Conservation (phyloP, 2,797 vertebrate species). For the Nyctalus aviator region DNA sequence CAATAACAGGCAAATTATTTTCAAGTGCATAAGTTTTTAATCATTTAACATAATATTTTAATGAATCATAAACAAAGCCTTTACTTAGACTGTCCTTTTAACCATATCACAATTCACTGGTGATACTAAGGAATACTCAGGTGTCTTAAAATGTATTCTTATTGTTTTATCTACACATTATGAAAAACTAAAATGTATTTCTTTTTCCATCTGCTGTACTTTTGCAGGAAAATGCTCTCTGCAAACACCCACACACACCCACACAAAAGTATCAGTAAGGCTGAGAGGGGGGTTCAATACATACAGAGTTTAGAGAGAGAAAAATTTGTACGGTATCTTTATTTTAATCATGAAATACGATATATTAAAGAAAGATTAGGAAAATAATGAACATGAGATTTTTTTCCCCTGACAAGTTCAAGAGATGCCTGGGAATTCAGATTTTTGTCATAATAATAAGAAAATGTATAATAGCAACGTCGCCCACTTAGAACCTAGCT, state of each 20-base stretch:
- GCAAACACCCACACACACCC: not conserved
- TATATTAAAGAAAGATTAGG: slow-evolving; percentile 47
- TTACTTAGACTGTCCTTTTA: slow-evolving; percentile 23
- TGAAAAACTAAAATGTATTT: not conserved
- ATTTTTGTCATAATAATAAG: slow-evolving; percentile 52
- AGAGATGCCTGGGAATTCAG: slow-evolving; percentile 23
- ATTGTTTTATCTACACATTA: not conserved
- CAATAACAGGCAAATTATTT: slow-evolving; percentile 43
- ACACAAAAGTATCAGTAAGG: not conserved
- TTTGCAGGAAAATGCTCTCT: not conserved
- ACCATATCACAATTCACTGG: slow-evolving; percentile 12
- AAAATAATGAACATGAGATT: slow-evolving; percentile 40
- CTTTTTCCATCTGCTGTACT: not conserved
- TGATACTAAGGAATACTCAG: not conserved
- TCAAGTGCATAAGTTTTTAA: slow-evolving; percentile 36
- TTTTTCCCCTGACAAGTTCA: slow-evolving; percentile 1
- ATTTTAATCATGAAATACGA: slow-evolving; percentile 22
- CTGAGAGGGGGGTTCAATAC: not conserved
- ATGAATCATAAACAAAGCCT: not conserved
- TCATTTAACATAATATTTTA: slow-evolving; percentile 2
- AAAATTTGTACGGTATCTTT: slow-evolving; percentile 25
- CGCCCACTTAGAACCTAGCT: slow-evolving; percentile 58
- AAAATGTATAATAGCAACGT: slow-evolving; percentile 16
- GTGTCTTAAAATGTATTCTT: not conserved
- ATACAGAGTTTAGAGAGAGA: slow-evolving; percentile 1